A percentile compares a stretch with the other conserved stretches of the same genome.
Evolutionary conservation across 53 echinoderm and acorn worm species (phyloP).

Genomic region (Apostichopus leukothele): DNA sequence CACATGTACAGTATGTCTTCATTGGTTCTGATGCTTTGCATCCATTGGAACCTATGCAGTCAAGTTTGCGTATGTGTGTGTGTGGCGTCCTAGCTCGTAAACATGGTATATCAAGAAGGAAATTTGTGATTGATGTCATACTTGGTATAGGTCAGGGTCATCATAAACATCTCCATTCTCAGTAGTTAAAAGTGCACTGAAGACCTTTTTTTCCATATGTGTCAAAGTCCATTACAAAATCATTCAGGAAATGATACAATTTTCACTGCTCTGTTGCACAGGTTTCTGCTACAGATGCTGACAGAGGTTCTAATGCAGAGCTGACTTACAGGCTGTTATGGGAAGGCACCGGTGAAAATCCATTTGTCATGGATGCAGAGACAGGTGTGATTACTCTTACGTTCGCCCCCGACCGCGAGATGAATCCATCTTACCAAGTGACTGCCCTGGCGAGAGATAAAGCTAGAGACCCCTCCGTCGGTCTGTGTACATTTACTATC

Average conservation of each 20-base stretch:
- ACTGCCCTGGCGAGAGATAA: constrained; percentile 69
- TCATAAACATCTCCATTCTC: background rate
- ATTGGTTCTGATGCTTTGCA: too few species aligned
- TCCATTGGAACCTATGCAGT: too few species aligned
- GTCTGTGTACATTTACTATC: constrained; percentile 78
- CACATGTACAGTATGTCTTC: too few species aligned
- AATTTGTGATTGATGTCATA: background rate
- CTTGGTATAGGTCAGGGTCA: background rate
- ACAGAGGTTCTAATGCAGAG: constrained; percentile 82
- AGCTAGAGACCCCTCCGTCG: constrained; percentile 60
- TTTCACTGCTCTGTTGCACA: background rate
- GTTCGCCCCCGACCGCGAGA: constrained; percentile 63
- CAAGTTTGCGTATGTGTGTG: too few species aligned
- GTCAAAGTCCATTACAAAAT: too few species aligned
- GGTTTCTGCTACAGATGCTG: constrained; percentile 84
- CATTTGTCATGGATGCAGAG: constrained; percentile 64
- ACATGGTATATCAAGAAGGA: background rate
- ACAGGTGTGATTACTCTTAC: constrained; percentile 63
- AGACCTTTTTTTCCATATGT: too few species aligned
- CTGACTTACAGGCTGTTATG: constrained; percentile 57
- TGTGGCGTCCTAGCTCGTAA: background rate
- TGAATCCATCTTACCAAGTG: constrained; percentile 44
- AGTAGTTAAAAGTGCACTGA: background rate
- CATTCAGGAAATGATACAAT: too few species aligned
- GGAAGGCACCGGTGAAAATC: constrained; percentile 49